Conservation (phyloP, 2,797 vertebrate genomes). For the Capromys pilorides region DNA sequence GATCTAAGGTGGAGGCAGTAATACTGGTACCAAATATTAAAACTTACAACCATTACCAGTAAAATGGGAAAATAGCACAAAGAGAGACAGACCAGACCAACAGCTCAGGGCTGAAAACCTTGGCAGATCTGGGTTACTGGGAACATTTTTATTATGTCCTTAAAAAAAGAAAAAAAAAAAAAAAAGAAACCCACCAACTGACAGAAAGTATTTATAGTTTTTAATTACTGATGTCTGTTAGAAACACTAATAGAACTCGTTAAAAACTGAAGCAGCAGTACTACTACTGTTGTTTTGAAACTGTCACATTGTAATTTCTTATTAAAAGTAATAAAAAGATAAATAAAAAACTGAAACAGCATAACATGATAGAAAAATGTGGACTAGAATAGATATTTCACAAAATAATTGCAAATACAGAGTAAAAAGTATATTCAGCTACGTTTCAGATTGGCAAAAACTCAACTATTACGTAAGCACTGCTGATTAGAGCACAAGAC, state of each 20-base stretch:
- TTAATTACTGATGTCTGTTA: neutral
- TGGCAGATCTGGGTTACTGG: neutral
- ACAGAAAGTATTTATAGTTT: neutral
- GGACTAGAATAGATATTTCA: neutral
- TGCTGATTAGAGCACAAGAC: fast-evolving
- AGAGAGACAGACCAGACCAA: neutral
- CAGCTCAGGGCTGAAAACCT: neutral
- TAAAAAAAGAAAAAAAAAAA: no score
- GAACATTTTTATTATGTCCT: no score
- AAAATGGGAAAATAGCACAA: no score
- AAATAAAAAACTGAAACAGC: neutral
- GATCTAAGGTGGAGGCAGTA: fast-evolving
- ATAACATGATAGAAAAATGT: neutral
- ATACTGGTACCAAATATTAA: fast-evolving
- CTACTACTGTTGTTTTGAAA: no score
- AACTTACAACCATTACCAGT: neutral
- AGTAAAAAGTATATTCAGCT: neutral
- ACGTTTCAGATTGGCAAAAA: neutral
- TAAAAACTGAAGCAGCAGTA: neutral
- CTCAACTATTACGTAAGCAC: fast-evolving
- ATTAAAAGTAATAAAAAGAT: no score
- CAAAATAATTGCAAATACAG: neutral
- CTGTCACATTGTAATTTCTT: no score
- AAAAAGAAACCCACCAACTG: neutral
- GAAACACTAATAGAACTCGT: neutral